A percentile compares a stretch with the other conserved stretches of the same genome.
phyloP scores from a whole-genome alignment of 92 coral and sea anemone genomes.

The Palythoa grandiflora region DNA sequence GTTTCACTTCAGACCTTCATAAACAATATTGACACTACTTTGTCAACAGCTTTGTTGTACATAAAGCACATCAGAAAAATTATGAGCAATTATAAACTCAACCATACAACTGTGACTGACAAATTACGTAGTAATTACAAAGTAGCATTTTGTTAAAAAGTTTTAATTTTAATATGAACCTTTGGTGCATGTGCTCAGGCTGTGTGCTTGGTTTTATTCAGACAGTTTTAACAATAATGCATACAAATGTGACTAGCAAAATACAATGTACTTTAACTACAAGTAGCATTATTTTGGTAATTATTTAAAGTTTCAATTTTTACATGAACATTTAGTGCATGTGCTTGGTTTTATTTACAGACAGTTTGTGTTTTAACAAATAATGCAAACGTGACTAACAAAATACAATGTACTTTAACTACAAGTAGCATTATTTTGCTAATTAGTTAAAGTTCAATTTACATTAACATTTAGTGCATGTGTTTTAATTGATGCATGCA shows the following conservation, averaged over 20 bases:
- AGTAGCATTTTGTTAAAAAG: slow-evolving; percentile 11
- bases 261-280: too few species aligned
- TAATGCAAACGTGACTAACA: too few species aligned
- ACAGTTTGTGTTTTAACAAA: too few species aligned
- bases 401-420: too few species aligned
- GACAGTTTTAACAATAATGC: too few species aligned
- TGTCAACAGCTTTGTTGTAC: slow-evolving; percentile 12
- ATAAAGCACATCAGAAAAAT: neutral
- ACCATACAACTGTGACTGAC: neutral
- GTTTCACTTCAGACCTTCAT: slow-evolving; percentile 16
- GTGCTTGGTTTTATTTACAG: neutral
- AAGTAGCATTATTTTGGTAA: too few species aligned
- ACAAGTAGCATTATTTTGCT: too few species aligned
- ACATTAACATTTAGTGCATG: slow-evolving; percentile 38
- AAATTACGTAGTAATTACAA: slow-evolving; percentile 1
- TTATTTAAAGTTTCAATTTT: neutral
- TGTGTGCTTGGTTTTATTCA: neutral
- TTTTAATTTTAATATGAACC: neutral
- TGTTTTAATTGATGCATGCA: neutral
- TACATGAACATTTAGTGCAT: slow-evolving; percentile 39
- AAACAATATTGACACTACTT: neutral
- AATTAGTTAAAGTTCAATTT: neutral
- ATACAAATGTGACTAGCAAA: too few species aligned
- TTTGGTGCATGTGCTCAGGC: neutral
- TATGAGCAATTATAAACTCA: slow-evolving; percentile 15